Percentiles rank a stretch among this genome's conserved stretches.
phyloP scores from a whole-genome alignment of 2,113 vertebrate species.

The Callionymus lyra region DNA sequence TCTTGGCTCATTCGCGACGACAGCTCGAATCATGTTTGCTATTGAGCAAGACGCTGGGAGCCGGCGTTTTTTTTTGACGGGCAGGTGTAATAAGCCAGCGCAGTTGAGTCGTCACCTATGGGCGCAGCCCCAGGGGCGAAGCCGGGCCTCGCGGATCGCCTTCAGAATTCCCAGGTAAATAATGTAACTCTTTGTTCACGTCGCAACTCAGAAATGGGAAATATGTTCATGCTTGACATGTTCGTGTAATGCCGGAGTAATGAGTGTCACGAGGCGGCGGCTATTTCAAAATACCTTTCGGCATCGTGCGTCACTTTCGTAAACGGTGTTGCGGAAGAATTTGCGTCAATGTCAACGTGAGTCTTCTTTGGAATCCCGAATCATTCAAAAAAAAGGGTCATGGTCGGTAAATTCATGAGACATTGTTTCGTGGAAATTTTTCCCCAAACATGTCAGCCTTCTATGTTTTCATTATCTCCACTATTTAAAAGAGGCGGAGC shows the following conservation, averaged over 20 bases:
- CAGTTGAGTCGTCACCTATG: constrained; percentile 59
- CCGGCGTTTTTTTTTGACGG: constrained; percentile 46
- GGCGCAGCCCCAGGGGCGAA: constrained; percentile 48
- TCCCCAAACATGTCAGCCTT: constrained; percentile 3
- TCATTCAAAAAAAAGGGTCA: too few species aligned
- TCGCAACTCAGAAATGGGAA: constrained; percentile 44
- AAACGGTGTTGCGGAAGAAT: neutral
- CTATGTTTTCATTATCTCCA: constrained; percentile 34
- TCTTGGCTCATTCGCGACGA: constrained; percentile 19
- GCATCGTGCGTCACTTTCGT: constrained; percentile 16
- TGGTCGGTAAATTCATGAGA: too few species aligned
- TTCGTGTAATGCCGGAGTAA: constrained; percentile 57
- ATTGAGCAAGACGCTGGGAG: constrained; percentile 35
- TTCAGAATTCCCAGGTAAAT: constrained; percentile 43
- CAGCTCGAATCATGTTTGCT: constrained; percentile 42
- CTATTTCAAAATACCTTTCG: constrained; percentile 49
- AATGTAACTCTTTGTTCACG: constrained; percentile 60
- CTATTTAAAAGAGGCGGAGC: constrained; percentile 44
- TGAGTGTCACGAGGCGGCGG: constrained; percentile 49
- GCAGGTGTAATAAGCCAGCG: constrained; percentile 64
- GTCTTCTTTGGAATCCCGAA: neutral
- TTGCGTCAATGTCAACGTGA: constrained; percentile 38
- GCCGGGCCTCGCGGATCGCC: constrained; percentile 27
- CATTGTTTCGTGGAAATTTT: too few species aligned
- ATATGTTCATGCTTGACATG: constrained; percentile 59